These are phyloP conservation scores for Polypterus bichir DNA, from an alignment of 2,113 vertebrate species.

Conservation along the genomic window DNA sequence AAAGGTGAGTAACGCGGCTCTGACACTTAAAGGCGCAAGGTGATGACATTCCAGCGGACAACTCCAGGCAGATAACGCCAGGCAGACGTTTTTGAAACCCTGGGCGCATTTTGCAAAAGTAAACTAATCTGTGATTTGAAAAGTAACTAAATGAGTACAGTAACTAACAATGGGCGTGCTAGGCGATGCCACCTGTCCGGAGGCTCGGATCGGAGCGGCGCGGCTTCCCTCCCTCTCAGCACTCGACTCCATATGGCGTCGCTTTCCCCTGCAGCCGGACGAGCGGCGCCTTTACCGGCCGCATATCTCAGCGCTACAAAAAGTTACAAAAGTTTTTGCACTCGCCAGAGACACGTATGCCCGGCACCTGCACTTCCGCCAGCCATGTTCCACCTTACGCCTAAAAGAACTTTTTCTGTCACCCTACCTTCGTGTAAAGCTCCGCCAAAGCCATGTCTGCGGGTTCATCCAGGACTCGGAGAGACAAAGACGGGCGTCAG, in stretches of 20 bases:
- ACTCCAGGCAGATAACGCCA: no score
- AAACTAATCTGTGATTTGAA: no score
- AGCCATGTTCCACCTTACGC: conserved; percentile 24
- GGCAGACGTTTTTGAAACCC: no score
- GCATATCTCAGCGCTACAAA: not conserved
- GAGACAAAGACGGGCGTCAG: not conserved
- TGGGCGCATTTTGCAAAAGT: no score
- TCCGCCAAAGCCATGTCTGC: conserved; percentile 66
- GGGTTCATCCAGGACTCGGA: not conserved
- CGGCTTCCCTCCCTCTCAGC: no score
- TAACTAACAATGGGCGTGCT: no score
- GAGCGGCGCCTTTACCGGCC: not conserved
- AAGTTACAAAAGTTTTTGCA: not conserved
- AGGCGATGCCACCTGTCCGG: no score
- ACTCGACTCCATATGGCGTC: not conserved
- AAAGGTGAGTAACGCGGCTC: no score
- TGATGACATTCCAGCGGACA: no score
- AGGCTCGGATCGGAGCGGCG: no score
- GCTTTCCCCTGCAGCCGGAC: not conserved
- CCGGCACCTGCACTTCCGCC: not conserved
- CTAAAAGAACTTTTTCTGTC: conserved; percentile 13
- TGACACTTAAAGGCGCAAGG: no score
- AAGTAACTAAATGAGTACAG: no score
- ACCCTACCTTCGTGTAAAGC: conserved; percentile 78
- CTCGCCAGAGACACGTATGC: not conserved